These are phyloP conservation scores for Synanthedon vespiformis DNA, from an alignment of 2,888 invertebrate species.

Conservation along the genomic window DNA sequence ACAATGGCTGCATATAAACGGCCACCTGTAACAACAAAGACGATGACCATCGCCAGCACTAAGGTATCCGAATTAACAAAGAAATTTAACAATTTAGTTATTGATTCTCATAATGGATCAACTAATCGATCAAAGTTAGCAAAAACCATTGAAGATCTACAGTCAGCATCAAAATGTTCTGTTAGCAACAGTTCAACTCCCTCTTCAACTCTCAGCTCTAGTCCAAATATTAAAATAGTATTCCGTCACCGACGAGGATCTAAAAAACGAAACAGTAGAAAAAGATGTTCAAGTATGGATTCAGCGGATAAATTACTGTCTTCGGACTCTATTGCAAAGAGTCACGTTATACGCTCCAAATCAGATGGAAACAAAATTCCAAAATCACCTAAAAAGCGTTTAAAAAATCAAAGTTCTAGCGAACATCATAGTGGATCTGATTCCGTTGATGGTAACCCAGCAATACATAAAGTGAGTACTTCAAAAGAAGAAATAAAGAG, in stretches of 20 bases:
- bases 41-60: conserved; percentile 62
- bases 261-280: conserved; percentile 58
- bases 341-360: conserved; percentile 52
- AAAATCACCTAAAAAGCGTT: conserved; percentile 49
- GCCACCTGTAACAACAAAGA: conserved; percentile 48
- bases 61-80: conserved; percentile 77
- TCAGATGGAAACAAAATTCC: conserved; percentile 59
- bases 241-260: conserved; percentile 52
- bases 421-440: conserved; percentile 51
- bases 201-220: conserved; percentile 55
- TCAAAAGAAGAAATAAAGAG: conserved; percentile 16
- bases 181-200: conserved; percentile 58
- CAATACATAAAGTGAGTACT: conserved; percentile 23
- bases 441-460: conserved; percentile 47
- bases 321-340: conserved; percentile 34
- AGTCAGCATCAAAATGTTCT: conserved; percentile 29
- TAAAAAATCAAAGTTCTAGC: conserved; percentile 44
- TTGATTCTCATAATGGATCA: conserved; percentile 43
- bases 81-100: conserved; percentile 76
- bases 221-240: conserved; percentile 64
- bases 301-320: conserved; percentile 51
- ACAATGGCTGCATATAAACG: conserved; percentile 54
- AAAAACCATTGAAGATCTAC: conserved; percentile 62
- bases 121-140: conserved; percentile 68
- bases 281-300: conserved; percentile 63